phyloP scores from a whole-genome alignment of 2,888 invertebrate species.

The Stenoptilia bipunctidactyla region DNA sequence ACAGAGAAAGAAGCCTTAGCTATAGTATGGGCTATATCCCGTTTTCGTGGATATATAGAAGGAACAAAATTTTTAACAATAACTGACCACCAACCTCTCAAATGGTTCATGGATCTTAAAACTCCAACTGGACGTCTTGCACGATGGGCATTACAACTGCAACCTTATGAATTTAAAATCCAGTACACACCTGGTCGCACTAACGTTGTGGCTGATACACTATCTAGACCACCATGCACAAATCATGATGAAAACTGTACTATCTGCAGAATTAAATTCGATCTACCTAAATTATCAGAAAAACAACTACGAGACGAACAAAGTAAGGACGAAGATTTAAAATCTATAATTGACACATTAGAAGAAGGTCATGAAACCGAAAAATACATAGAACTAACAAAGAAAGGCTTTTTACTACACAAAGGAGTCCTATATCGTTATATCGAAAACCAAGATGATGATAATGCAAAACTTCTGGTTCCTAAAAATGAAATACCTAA shows the following conservation, averaged over 20 bases:
- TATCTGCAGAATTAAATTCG: neutral
- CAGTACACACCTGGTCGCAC: slow-evolving; percentile 7
- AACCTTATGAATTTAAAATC: slow-evolving; percentile 8
- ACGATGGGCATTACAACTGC: slow-evolving; percentile 11
- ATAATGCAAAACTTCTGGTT: neutral
- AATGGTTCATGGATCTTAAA: slow-evolving; percentile 8
- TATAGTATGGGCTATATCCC: slow-evolving; percentile 8
- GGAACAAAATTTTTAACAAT: slow-evolving; percentile 5
- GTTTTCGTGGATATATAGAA: slow-evolving; percentile 9
- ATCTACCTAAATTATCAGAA: neutral
- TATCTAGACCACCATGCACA: slow-evolving; percentile 3
- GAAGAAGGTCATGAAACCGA: neutral
- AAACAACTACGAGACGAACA: neutral
- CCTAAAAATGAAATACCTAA: neutral
- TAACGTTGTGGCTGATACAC: slow-evolving; percentile 10
- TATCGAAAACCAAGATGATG: neutral
- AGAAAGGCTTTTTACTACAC: neutral
- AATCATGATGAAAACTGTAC: neutral
- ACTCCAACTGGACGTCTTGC: slow-evolving; percentile 11
- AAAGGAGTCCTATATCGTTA: neutral
- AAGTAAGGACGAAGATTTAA: neutral
- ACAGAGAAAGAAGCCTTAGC: slow-evolving; percentile 11
- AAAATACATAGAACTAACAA: neutral
- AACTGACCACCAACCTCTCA: slow-evolving; percentile 9
- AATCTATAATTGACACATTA: neutral